phyloP scores from a whole-genome alignment of 2,797 vertebrate genomes.

The Argya squamiceps region DNA sequence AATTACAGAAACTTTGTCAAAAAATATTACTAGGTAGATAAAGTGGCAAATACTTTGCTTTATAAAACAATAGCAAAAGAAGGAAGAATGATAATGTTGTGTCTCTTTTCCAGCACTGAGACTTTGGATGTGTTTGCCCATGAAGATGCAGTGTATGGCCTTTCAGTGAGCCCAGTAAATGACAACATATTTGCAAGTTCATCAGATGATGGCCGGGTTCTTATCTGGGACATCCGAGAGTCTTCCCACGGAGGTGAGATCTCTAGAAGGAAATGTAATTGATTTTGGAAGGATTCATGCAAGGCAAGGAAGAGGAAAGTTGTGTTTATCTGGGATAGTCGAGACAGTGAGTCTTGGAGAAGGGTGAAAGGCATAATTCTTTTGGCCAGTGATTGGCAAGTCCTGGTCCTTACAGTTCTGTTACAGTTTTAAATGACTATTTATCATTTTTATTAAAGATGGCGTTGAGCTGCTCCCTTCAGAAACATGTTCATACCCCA shows the following conservation, averaged over 20 bases:
- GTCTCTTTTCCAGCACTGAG: slow-evolving; percentile 82
- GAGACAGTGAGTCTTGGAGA: neutral
- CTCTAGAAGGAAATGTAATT: neutral
- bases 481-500: neutral
- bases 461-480: neutral
- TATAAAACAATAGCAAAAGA: neutral
- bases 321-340: neutral
- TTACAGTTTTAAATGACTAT: neutral
- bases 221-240: slow-evolving; percentile 97
- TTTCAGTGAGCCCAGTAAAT: slow-evolving; percentile 96
- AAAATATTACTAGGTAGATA: neutral
- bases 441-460: neutral
- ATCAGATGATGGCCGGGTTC: slow-evolving; percentile 94
- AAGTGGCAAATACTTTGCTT: neutral
- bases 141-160: slow-evolving; percentile 95
- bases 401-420: neutral
- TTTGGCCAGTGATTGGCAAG: neutral
- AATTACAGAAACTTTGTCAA: neutral
- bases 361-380: neutral
- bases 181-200: slow-evolving; percentile 98
- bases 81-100: neutral
- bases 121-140: slow-evolving; percentile 96
- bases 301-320: neutral
- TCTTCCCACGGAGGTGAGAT: slow-evolving; percentile 90
- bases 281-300: neutral